These are phyloP conservation scores for Turdus rufiventris DNA, from an alignment of 2,113 vertebrate genomes.

Conservation along the genomic window DNA sequence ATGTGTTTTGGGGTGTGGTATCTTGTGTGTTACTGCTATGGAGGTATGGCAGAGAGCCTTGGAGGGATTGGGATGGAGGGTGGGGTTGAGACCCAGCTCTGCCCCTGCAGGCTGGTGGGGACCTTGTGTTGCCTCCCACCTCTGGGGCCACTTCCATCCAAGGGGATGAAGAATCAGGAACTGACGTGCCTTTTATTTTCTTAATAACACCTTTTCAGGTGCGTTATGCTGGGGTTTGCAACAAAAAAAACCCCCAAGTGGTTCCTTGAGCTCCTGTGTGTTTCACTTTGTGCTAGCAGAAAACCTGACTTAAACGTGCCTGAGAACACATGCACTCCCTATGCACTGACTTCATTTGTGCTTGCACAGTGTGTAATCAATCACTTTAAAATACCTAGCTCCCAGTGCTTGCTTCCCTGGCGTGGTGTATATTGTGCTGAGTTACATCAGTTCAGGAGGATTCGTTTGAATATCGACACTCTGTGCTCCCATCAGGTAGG, in stretches of 20 bases:
- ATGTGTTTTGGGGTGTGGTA: background rate
- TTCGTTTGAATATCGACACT: background rate
- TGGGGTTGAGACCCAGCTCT: accelerated
- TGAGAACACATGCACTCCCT: background rate
- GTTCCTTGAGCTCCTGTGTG: background rate
- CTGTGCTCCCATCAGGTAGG: background rate
- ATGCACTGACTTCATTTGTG: conserved; percentile 7
- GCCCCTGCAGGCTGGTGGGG: background rate
- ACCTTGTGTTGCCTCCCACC: background rate
- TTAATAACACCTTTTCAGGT: background rate
- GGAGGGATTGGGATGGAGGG: accelerated
- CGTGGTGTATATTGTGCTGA: background rate
- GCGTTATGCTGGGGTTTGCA: background rate
- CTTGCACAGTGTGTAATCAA: background rate
- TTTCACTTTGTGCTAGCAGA: background rate
- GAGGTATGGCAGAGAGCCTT: background rate
- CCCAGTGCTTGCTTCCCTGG: background rate
- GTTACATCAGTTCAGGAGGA: background rate
- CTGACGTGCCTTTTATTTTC: background rate
- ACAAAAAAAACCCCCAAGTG: background rate
- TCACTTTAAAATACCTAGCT: conserved; percentile 6
- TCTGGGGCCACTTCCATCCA: background rate
- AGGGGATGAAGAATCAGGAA: background rate
- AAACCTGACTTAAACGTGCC: background rate
- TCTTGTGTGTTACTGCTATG: background rate